Evolutionary conservation across 1,140 invertebrate genomes (phyloP).

Genomic region (Streblospio benedicti): DNA sequence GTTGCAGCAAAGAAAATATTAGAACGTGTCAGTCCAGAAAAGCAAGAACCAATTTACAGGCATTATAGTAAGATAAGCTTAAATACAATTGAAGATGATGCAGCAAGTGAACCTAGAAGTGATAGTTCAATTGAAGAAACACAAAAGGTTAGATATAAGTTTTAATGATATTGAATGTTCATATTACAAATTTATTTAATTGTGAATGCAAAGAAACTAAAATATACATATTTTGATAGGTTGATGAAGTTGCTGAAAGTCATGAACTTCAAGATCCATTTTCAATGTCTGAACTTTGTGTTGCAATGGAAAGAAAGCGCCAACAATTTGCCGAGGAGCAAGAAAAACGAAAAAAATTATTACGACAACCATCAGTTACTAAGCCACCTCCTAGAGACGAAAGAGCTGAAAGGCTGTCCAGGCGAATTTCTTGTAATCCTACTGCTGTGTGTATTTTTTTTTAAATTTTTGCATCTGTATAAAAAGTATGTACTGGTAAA

Average conservation of each 20-base stretch:
- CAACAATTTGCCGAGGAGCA: slow-evolving; percentile 1
- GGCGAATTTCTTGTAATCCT: neutral
- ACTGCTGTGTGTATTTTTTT: neutral
- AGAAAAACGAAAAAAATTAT: neutral
- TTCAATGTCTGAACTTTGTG: slow-evolving; percentile 8
- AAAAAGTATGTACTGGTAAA: neutral
- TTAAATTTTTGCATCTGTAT: neutral
- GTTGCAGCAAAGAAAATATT: neutral
- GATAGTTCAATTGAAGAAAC: neutral
- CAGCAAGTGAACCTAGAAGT: neutral
- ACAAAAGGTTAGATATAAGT: neutral
- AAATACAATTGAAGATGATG: neutral
- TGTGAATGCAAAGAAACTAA: neutral
- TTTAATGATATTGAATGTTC: no score
- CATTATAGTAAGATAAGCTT: no score
- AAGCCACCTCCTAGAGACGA: neutral
- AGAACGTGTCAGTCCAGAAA: no score
- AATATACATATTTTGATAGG: no score
- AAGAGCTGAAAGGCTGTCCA: neutral
- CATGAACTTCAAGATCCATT: slow-evolving; percentile 18
- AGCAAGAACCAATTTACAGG: no score
- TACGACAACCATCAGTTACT: neutral
- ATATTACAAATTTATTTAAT: neutral
- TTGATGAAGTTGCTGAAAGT: no score
- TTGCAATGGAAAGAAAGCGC: slow-evolving; percentile 7